These are phyloP conservation scores for Argyrosomus regius DNA, from an alignment of 2,797 vertebrate genomes.

Conservation along the genomic window DNA sequence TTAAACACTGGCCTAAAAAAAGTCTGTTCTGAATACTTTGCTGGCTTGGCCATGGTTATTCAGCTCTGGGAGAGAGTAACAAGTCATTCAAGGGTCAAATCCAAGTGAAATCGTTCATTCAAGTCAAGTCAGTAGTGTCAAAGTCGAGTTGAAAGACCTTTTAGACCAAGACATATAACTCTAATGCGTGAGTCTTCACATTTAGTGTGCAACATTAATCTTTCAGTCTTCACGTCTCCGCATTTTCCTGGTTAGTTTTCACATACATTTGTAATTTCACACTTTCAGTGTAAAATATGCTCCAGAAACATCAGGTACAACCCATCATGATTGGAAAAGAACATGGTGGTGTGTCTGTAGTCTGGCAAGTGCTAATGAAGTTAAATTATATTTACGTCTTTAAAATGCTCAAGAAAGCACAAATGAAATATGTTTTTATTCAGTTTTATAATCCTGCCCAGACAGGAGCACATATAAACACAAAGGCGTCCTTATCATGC, in stretches of 20 bases:
- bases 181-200: background rate
- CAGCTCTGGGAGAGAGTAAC: slow-evolving; percentile 4
- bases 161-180: background rate
- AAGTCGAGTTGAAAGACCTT: background rate
- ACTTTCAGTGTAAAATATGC: background rate
- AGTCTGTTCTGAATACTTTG: slow-evolving; percentile 1
- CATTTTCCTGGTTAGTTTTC: background rate
- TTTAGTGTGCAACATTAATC: background rate
- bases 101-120: background rate
- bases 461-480: background rate
- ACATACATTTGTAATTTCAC: background rate
- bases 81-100: slow-evolving; percentile 15
- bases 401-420: background rate
- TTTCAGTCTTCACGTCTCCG: background rate
- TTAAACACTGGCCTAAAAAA: slow-evolving; percentile 1
- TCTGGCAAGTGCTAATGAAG: background rate
- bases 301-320: background rate
- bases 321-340: background rate
- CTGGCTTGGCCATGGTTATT: background rate
- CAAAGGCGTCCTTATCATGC: background rate
- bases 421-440: background rate
- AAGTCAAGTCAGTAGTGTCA: slow-evolving; percentile 1
- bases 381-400: background rate
- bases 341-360: background rate
- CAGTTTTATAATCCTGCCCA: background rate